Conservation (phyloP, 2,888 invertebrate species). For the Lacanobia oleracea region DNA sequence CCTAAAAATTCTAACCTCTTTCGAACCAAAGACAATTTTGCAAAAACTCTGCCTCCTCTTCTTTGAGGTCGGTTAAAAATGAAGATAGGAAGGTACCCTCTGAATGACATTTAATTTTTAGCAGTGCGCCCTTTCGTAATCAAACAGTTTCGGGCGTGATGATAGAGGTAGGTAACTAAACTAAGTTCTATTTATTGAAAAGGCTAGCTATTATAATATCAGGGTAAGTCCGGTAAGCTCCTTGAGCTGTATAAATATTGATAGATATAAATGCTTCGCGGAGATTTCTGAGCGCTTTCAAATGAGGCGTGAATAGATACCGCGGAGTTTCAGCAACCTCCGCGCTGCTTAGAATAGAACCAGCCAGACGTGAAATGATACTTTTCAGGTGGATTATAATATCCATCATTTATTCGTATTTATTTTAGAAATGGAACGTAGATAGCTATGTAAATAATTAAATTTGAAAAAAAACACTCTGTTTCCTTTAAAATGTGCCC, state of each 20-base stretch:
- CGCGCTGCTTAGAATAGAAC: slow-evolving; percentile 36
- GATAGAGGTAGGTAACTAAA: neutral
- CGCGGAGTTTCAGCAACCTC: slow-evolving; percentile 35
- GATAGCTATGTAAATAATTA: neutral
- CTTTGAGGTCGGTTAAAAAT: no score
- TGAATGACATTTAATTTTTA: neutral
- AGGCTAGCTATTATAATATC: neutral
- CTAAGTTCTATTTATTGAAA: neutral
- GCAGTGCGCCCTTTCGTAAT: neutral
- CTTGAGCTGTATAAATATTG: slow-evolving; percentile 25
- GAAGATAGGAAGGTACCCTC: no score
- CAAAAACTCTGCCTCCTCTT: no score
- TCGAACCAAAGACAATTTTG: no score
- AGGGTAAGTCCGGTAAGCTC: neutral
- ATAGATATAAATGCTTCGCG: slow-evolving; percentile 31
- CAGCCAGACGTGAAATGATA: slow-evolving; percentile 31
- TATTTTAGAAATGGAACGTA: no score
- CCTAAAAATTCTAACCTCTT: no score
- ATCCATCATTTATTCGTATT: neutral
- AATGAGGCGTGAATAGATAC: slow-evolving; percentile 61
- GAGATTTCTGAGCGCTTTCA: slow-evolving; percentile 56
- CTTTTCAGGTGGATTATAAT: slow-evolving; percentile 20
- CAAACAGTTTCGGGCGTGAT: neutral
- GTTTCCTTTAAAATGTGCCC: neutral
- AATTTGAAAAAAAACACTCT: neutral